Percentiles rank a stretch among this genome's conserved stretches.
Evolutionary conservation across 2,113 vertebrate genomes (phyloP).

Genomic region (Spizaetus ornatus): DNA sequence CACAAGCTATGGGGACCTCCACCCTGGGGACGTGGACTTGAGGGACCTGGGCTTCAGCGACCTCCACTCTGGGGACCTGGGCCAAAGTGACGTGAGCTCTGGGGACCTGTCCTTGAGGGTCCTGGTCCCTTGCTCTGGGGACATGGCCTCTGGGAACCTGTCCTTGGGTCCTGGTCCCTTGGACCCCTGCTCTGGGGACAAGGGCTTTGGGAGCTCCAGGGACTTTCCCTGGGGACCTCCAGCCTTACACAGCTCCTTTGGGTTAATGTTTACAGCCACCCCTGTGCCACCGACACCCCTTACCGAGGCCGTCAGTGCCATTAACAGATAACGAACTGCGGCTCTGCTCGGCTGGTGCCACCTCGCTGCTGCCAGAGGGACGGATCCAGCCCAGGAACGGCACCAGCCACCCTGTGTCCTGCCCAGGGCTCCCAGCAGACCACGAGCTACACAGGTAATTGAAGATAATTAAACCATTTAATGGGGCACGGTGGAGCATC

Average conservation of each 20-base stretch:
- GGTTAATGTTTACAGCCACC: not conserved
- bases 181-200: not conserved
- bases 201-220: not conserved
- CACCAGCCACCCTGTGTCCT: not conserved
- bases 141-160: not conserved
- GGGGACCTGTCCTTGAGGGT: not conserved
- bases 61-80: not conserved
- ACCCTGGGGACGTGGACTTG: not conserved
- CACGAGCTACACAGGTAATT: accelerated
- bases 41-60: not conserved
- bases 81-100: not conserved
- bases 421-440: not conserved
- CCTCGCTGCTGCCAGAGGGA: not conserved
- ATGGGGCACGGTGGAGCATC: not conserved
- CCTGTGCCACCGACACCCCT: not conserved
- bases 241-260: not conserved
- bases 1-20: too few relatives aligned
- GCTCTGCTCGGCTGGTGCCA: not conserved
- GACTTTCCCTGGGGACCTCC: not conserved
- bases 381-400: not conserved
- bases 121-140: too few relatives aligned
- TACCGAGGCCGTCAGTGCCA: accelerated
- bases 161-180: too few relatives aligned
- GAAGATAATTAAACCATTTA: not conserved
- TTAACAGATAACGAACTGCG: accelerated